These are phyloP conservation scores for Maylandia zebra DNA, from an alignment of 2,113 vertebrate genomes.

Conservation along the genomic window DNA sequence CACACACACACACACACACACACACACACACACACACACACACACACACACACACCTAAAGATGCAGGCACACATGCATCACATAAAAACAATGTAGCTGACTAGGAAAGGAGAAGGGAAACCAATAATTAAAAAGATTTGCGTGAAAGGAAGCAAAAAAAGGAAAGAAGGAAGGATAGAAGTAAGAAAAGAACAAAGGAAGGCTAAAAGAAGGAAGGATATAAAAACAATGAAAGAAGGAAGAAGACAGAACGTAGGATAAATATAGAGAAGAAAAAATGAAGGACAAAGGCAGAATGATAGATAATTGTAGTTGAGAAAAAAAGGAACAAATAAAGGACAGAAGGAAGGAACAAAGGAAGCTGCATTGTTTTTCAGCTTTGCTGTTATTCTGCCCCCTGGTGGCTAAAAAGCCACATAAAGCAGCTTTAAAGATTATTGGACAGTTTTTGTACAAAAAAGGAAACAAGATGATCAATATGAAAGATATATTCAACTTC, in stretches of 20 bases:
- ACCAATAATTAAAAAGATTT: not conserved
- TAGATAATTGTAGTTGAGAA: not conserved
- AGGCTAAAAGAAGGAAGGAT: not conserved
- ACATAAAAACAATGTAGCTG: not conserved
- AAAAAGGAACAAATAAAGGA: not conserved
- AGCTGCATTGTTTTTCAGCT: not conserved
- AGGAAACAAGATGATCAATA: not conserved
- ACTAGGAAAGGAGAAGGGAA: not conserved
- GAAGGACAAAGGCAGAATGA: accelerated
- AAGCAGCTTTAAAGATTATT: not conserved
- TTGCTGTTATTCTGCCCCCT: not conserved
- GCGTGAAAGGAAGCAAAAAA: not conserved
- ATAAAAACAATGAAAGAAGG: accelerated
- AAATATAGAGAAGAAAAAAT: not conserved
- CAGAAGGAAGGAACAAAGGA: not conserved
- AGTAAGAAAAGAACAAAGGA: not conserved
- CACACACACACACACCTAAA: not conserved
- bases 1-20: not conserved
- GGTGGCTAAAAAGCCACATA: not conserved
- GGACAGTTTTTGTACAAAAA: not conserved
- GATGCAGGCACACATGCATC: not conserved
- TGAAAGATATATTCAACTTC: not conserved
- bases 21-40: not conserved
- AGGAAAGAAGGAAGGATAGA: not conserved
- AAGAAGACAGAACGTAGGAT: not conserved